Base-by-base conservation (phyloP, 2,113 vertebrate species). In the Syngnathoides biaculeatus region DNA sequence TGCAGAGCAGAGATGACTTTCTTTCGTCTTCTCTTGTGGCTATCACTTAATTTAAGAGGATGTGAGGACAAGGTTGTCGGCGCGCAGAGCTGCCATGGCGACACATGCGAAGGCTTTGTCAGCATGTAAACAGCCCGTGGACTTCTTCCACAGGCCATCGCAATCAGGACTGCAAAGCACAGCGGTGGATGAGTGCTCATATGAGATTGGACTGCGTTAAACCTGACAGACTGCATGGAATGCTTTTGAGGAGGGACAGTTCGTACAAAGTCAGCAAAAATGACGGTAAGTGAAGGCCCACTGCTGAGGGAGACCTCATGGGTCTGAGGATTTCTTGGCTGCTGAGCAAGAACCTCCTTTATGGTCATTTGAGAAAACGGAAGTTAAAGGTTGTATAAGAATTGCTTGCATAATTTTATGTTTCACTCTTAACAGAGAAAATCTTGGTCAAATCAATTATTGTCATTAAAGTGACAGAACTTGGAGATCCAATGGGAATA, bases 191-290 rank as follows among this genome's bases (percentile, higher is more conserved):
- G 84, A 82, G 68, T 52, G 72, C 64, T 79, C 65, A 42, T 73
- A 76, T 45, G 78, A 86, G 78, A 84, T 69, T 79, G 77, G 70
- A 55, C 69, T 73, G 65, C 66, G 79, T 79, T 84, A 83, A 86
- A 83, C 78, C 71, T 69, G 76, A 78, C 69, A 77, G 80, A 88
- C 75, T 68, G 43, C n/a, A 62, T 43, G n/a, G 67, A 74, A 74
- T 69, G 75, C 82, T 84, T 87, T 87, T 72, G 80, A 87, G 64
- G 67, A 66, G 65, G 24, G 64, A 45, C 59, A 62, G 77, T 84
- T 85, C 56, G 68, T 83, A 15, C 81, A 83, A 77, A 82, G 77
- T 90, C 80, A 92, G 89, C 89, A 87, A 64, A 89, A 89, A 87
- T 65, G 20, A 79, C n/a, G n/a, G n/a, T n/a, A 65, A 77, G 74